Base-by-base conservation (phyloP, 2,113 vertebrate species). In the Gopherus evgoodei region DNA sequence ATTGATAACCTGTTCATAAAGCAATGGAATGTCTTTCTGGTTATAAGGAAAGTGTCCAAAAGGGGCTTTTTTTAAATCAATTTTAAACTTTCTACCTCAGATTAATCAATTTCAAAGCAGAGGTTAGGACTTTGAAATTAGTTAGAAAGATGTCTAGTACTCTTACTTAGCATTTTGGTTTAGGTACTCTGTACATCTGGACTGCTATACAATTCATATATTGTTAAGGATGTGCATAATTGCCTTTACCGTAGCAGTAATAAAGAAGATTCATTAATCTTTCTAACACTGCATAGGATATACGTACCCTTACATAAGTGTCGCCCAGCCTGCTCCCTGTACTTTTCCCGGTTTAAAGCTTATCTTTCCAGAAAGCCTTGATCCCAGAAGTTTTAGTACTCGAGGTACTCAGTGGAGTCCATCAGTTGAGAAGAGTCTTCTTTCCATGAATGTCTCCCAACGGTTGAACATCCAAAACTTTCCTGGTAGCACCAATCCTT, bases 281-380 rank as follows among this genome's bases (percentile, higher is more conserved):
- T 89, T 81, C 17, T 91, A 42, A 7, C 5, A 90, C 81, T 75
- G 16, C 90, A 75, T 82, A 22, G 10, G 42, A 54, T 84, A 92
- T 90, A 42, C n/a, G 2, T 1, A 31, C 22, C 25, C 22, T 14
- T 59, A 59, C 27, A 59, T 12, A 59, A 31, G 57, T 59, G 12
- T 59, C 10, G 1, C 57, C 5, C 12, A 59, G 12, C 57, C 11
- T 59, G 3, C 27, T 59, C 57, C 57, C 11, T 59, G 57, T 27
- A 12, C 27, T 29, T 59, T 59, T 59, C 57, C 57, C 29, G 5
- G 57, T 59, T 59, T 59, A 59, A 59, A 59, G 57, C 27, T 59
- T 59, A 5, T 59, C 27, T 59, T 31, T 59, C 57, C 27, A 59
- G 27, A 5, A 5, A 59, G 27, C 11, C 11, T 27, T 59, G 56